phyloP scores from a whole-genome alignment of 35 echinoderm and acorn worm species.

The Apostichopus californicus region DNA sequence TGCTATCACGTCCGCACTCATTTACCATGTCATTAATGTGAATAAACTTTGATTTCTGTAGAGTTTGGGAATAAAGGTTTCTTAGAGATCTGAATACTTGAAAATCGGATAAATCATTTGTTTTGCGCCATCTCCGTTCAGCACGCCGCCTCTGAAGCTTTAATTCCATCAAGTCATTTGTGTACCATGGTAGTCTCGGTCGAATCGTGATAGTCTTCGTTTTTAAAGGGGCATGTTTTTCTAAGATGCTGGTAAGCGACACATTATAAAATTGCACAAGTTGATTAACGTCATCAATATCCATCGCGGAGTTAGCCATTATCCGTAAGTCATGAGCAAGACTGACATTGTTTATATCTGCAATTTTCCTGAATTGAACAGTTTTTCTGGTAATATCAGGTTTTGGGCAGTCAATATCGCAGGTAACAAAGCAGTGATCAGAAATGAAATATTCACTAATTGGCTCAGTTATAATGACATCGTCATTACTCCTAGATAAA shows the following conservation, averaged over 20 bases:
- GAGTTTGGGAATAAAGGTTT: neutral
- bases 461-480: neutral
- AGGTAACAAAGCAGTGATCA: constrained; percentile 1
- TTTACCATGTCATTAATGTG: neutral
- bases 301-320: neutral
- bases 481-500: neutral
- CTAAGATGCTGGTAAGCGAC: neutral
- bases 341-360: neutral
- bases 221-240: neutral
- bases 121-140: neutral
- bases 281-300: neutral
- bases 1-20: neutral
- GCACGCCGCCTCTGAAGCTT: neutral
- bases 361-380: neutral
- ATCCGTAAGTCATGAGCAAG: neutral
- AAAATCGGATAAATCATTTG: neutral
- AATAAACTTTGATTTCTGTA: neutral
- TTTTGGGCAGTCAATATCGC: neutral
- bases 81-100: neutral
- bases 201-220: neutral
- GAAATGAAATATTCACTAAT: neutral
- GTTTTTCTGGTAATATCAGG: neutral
- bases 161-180: neutral
- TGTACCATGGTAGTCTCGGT: neutral
- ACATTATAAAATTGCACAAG: neutral